Percentiles rank a stretch among this genome's conserved stretches.
These are phyloP conservation scores for Heptranchias perlo DNA, from an alignment of 2,113 vertebrate genomes.

Conservation along the genomic window DNA sequence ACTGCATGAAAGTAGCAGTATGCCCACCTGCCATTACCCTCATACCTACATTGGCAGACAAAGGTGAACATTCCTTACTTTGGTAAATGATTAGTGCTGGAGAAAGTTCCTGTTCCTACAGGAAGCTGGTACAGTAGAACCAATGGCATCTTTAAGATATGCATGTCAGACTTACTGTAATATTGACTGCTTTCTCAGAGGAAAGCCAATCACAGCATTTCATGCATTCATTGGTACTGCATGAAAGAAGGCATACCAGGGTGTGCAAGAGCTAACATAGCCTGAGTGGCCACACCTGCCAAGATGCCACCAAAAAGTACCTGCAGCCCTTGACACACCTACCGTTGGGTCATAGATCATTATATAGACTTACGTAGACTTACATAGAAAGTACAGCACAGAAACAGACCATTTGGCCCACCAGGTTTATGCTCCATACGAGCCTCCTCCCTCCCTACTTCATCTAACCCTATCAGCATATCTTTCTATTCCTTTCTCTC, in stretches of 20 bases:
- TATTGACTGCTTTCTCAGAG: background rate
- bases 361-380: too few species aligned
- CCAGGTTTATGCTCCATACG: too few species aligned
- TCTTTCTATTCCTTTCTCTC: too few species aligned
- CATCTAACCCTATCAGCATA: too few species aligned
- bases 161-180: background rate
- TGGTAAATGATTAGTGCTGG: background rate
- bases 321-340: background rate
- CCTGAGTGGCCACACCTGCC: background rate
- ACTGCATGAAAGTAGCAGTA: background rate
- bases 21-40: background rate
- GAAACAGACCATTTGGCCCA: too few species aligned
- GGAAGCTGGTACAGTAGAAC: background rate
- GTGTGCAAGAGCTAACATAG: background rate
- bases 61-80: background rate
- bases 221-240: background rate
- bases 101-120: background rate
- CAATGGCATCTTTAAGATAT: background rate
- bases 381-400: too few species aligned
- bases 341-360: too few species aligned
- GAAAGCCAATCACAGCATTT: background rate
- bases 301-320: background rate
- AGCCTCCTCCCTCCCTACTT: too few species aligned
- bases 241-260: background rate
- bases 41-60: background rate